Base-by-base conservation (phyloP, 2,888 invertebrate species). In the Bhutanitis thaidina region DNA sequence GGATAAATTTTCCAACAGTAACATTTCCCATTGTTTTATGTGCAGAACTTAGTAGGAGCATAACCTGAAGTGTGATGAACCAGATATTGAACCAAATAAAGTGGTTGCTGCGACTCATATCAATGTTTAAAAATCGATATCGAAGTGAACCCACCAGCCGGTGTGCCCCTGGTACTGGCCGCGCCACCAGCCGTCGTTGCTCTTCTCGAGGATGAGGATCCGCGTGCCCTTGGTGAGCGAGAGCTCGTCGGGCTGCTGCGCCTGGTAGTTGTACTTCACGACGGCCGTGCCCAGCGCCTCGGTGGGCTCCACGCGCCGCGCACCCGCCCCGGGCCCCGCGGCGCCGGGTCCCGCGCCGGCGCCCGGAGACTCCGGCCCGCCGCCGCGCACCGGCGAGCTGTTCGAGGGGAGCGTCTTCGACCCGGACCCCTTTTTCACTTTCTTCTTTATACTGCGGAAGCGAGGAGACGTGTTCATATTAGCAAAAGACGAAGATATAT, bases 141-240 rank as follows among this genome's bases (percentile, higher is more conserved):
- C 2, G n/a, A 3, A 9, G n/a, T 3, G 9, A 7, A 62, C 89
- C 72, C 68, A 89, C 92, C 92, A 82, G 64, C 92, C 81, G 62
- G 90, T 75, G 73, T 92, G 89, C 53, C 86, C 79, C 84, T 92
- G 88, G 58, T 87, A 90, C 86, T 96, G 96, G 44, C 99, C 99
- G 71, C 98, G 93, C 99, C 99, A 99, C 99, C 99, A 99, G 55
- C 97, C 98, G 85, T 99, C 99, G 64, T 98, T 98, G 69, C 98
- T 98, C 89, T 99, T 99, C 88, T 99, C 99, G 60, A 99, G 90
- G 61, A 99, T 99, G 56, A 96, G 92, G 62, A 99, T 97, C 65
- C 96, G 91, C 50, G 97, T 97, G 63, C 98, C 98, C 90, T 99
- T 99, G 38, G 95, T 94, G 58, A 99, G 91, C 0, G 97, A 94